Evolutionary conservation across 1,140 invertebrate genomes (phyloP).

Genomic region (Stratiolaelaps scimitus): DNA sequence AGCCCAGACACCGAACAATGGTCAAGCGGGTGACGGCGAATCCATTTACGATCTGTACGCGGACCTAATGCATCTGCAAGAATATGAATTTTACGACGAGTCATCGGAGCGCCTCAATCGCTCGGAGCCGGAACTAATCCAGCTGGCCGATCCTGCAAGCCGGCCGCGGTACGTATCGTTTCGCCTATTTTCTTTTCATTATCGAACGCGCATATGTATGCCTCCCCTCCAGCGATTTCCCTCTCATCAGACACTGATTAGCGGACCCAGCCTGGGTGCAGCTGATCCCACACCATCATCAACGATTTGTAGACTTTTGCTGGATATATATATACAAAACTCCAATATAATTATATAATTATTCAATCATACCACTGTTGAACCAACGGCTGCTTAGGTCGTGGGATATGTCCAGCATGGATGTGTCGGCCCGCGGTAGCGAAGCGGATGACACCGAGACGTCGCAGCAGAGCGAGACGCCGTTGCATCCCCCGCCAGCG

Average conservation of each 20-base stretch:
- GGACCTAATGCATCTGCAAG: constrained; percentile 73
- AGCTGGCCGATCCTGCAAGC: constrained; percentile 58
- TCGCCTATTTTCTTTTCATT: too few relatives aligned
- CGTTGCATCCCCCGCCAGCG: constrained; percentile 43
- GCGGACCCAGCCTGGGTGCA: too few relatives aligned
- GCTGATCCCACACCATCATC: too few relatives aligned
- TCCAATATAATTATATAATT: too few relatives aligned
- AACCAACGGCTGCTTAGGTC: constrained; percentile 43
- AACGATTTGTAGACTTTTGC: too few relatives aligned
- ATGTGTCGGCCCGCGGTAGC: constrained; percentile 63
- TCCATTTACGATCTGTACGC: constrained; percentile 68
- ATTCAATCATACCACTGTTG: constrained; percentile 10
- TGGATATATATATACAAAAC: too few relatives aligned
- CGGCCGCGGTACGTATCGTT: constrained; percentile 48
- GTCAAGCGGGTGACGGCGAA: constrained; percentile 48
- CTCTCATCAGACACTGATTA: constrained; percentile 5
- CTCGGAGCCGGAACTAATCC: constrained; percentile 67
- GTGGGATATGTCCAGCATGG: constrained; percentile 59
- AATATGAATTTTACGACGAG: constrained; percentile 59
- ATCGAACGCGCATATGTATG: too few relatives aligned
- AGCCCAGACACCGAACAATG: constrained; percentile 10
- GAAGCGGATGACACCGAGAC: constrained; percentile 55
- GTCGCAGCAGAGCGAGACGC: constrained; percentile 45
- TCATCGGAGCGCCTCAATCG: constrained; percentile 53
- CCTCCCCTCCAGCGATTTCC: too few relatives aligned